Evolutionary conservation across 2,888 invertebrate genomes (phyloP).

Genomic region (Apamea sordens): DNA sequence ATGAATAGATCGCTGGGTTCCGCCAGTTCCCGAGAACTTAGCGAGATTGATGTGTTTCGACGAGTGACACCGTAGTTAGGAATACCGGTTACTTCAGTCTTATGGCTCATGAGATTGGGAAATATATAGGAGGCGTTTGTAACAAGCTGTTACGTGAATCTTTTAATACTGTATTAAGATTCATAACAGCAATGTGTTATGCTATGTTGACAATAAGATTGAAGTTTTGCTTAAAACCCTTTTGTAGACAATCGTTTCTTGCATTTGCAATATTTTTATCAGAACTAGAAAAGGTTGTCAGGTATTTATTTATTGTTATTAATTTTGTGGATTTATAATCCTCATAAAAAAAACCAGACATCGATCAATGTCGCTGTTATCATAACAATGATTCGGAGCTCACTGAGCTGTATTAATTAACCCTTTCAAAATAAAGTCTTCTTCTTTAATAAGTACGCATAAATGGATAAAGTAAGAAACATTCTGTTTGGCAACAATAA

Average conservation of each 20-base stretch:
- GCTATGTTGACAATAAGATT: not conserved
- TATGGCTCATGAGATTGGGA: conserved; percentile 70
- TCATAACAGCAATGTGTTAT: conserved; percentile 24
- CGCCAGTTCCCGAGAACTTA: conserved; percentile 67
- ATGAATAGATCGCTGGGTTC: conserved; percentile 71
- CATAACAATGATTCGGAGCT: not conserved
- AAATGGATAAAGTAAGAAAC: not conserved
- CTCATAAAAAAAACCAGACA: not conserved
- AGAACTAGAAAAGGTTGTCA: not conserved
- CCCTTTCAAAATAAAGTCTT: not conserved
- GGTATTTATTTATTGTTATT: not conserved
- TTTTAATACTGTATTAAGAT: conserved; percentile 62
- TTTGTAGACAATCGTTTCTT: not conserved
- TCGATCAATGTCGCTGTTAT: not conserved
- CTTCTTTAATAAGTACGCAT: not conserved
- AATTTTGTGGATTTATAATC: not conserved
- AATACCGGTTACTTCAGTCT: conserved; percentile 75
- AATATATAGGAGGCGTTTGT: conserved; percentile 67
- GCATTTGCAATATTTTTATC: not conserved
- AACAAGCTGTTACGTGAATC: conserved; percentile 71
- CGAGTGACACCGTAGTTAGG: conserved; percentile 69
- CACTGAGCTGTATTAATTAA: too few species aligned
- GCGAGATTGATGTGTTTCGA: conserved; percentile 81
- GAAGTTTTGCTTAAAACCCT: not conserved
- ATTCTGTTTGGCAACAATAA: not conserved